These are phyloP conservation scores for Linyphia triangularis DNA, from an alignment of 2,888 invertebrate genomes.

Conservation along the genomic window DNA sequence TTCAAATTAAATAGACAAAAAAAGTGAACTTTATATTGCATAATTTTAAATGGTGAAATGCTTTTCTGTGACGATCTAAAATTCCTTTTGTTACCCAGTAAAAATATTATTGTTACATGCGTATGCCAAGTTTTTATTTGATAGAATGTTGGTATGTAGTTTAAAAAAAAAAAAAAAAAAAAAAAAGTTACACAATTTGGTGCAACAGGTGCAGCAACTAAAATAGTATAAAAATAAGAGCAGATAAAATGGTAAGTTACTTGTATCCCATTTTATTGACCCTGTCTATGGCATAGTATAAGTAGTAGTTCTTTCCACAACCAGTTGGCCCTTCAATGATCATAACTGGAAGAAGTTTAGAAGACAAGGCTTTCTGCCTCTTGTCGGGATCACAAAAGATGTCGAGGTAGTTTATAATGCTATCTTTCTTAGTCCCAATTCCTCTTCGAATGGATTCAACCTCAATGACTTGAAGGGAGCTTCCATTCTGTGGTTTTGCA, in stretches of 20 bases:
- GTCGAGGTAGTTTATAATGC: background rate
- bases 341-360: conserved; percentile 33
- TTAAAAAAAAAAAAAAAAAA: no score
- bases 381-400: background rate
- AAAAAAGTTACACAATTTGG: no score
- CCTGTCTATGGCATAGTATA: conserved; percentile 1
- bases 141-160: no score
- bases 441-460: background rate
- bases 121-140: no score
- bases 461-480: no score
- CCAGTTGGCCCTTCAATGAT: conserved; percentile 17
- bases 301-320: conserved; percentile 22
- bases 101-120: no score
- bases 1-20: no score
- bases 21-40: no score
- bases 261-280: conserved; percentile 33
- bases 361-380: background rate
- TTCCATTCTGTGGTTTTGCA: no score
- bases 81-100: no score
- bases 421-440: background rate
- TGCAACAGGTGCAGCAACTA: background rate
- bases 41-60: no score
- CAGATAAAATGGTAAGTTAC: background rate
- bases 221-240: background rate
- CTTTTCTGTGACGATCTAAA: no score